Evolutionary conservation across 1,140 invertebrate species (phyloP), one percentile per base, ranked within the genome.

Genomic region (Drosophila mojavensis): DNA sequence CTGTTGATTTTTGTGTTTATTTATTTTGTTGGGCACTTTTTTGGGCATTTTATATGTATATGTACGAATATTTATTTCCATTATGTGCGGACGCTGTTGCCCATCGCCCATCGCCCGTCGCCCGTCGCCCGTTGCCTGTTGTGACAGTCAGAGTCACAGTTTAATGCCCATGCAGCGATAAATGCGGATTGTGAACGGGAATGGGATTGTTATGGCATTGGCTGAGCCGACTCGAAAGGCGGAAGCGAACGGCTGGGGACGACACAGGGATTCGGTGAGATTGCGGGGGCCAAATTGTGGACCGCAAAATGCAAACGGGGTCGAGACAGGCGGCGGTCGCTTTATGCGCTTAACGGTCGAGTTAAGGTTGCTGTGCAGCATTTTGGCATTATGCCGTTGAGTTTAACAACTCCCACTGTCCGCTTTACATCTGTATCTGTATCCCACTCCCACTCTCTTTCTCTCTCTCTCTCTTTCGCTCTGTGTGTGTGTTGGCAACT

Each of bases 121-220:
- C 20, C 20, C 20, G 3, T 3, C 20, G 3, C 20, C 9, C 45
- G 11, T 26, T 39, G 47, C 47, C 43, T 3, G 15, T 24, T n/a
- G 60, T 63, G 45, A 36, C 53, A n/a, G 43, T 5, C 59, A 30
- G 54, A 73, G 63, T 67, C 56, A 74, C 66, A 74, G 70, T 75
- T 78, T 78, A 78, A 78, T 78, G 71, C 60, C 64, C 71, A 68
- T 78, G 64, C 71, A 69, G 75, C 74, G 63, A 77, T 77, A 77
- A 77, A 73, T 77, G 69, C 58, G 74, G 74, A 74, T 74, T 74
- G 65, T 26, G 65, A 56, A 62, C 61, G 71, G 65, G 51, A 50
- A 62, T 69, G 64, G 56, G 64, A 68, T 73, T 67, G 70, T 73
- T 73, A 73, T 68, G 70, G 55, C 48, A 71, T 15, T 33, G 26